Evolutionary conservation across 1,140 invertebrate genomes (phyloP), one percentile per base, ranked within the genome.

Genomic region (Drosophila grimshawi): DNA sequence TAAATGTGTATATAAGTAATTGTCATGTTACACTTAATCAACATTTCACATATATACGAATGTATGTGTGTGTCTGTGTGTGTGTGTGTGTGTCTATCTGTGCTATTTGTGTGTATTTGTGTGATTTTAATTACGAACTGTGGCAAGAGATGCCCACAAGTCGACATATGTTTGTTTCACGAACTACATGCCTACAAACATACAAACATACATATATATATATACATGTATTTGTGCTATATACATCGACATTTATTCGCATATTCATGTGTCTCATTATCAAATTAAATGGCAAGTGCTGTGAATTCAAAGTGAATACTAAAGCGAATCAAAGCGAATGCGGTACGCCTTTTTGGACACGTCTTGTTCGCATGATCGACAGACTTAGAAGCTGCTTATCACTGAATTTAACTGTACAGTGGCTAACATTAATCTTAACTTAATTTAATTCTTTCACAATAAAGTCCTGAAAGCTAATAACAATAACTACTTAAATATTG

Each of bases 21-120:
- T 83, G 76, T 88, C 76, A 75, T 88, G 72, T 77, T 82, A 64
- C 74, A 80, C 80, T 80, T 82, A 79, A 88, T 88, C 81, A 78
- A 80, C 70, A 62, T 56, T 76, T 76, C 52, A 63, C 62, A 78
- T 61, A 72, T 76, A 37, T 27, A 10, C 10, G 39, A 53, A 27
- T 32, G 27, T 3, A 3, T 46, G 6, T 37, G 30, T 52, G 11
- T 39, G 11, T 61, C 10, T 59, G 61, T 57, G 30, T 55, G 43
- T 48, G 30, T 46, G 48, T n/a, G n/a, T 46, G 43, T 46, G 5
- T 19, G 7, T 49, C 48, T 52, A 19, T 52, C 39, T 27, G 33
- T 6, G 48, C 48, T 49, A n/a, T 32, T 29, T 56, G 53, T 41
- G 53, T 19, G 19, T 19, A 19, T 19, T 19, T 19, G 19, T 19